Evolutionary conservation across 2,113 vertebrate genomes (phyloP).

Genomic region (Notechis scutatus): DNA sequence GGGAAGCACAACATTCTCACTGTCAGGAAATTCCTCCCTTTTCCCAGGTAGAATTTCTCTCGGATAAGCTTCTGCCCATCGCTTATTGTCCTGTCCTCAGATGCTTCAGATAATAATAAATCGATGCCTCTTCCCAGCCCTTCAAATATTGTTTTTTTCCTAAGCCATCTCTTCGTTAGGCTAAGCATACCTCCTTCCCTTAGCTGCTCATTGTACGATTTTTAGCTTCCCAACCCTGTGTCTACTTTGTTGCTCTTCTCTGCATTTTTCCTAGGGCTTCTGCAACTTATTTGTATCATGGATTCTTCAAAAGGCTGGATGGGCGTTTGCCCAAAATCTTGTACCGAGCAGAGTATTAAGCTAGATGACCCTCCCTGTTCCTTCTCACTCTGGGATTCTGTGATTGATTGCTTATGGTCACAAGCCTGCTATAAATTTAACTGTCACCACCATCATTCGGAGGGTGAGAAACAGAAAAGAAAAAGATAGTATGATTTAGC

Average conservation of each 20-base stretch:
- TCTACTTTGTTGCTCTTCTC: not conserved
- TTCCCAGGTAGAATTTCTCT: not conserved
- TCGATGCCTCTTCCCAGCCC: not conserved
- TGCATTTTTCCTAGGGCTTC: not conserved
- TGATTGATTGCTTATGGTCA: not conserved
- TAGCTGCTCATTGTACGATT: not conserved
- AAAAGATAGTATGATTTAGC: not conserved
- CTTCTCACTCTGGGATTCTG: not conserved
- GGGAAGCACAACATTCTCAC: not conserved
- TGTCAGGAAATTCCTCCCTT: not conserved
- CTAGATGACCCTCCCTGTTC: not conserved
- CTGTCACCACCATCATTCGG: not conserved
- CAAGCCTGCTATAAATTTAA: not conserved
- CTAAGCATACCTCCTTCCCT: no score
- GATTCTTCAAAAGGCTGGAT: not conserved
- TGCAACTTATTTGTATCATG: not conserved
- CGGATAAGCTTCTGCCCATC: not conserved
- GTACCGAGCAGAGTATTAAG: not conserved
- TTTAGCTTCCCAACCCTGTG: not conserved
- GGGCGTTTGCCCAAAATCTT: not conserved
- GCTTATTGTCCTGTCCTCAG: not conserved
- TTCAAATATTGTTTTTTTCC: not conserved
- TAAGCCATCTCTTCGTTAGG: not conserved
- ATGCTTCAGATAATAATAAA: not conserved
- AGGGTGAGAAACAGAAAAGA: not conserved